Conservation (phyloP, 2,888 invertebrate species). For the Flexamia atlantica region DNA sequence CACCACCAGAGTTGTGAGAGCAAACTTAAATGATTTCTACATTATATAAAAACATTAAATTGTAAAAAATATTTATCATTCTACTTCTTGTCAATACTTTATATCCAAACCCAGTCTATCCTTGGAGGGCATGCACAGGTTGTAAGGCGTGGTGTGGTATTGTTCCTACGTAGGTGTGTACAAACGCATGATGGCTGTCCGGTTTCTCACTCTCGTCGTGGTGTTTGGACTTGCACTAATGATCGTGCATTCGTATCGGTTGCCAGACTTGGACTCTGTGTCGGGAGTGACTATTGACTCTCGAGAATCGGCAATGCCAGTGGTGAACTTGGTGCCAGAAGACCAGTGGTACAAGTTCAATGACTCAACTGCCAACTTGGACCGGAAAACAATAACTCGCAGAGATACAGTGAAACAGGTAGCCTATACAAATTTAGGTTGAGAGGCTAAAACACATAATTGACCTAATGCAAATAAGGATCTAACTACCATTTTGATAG, state of each 20-base stretch:
- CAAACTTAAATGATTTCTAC: no score
- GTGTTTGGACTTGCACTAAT: slow-evolving; percentile 9
- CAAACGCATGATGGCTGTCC: slow-evolving; percentile 46
- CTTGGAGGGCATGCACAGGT: not conserved
- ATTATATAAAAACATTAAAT: no score
- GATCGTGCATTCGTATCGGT: slow-evolving; percentile 30
- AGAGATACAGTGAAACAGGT: slow-evolving; percentile 38
- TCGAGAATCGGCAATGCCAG: not conserved
- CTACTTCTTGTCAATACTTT: no score
- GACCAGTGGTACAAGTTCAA: not conserved
- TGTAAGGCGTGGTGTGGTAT: slow-evolving; percentile 12
- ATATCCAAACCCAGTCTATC: not conserved
- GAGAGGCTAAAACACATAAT: no score
- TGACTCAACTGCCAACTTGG: slow-evolving; percentile 17
- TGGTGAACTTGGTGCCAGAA: not conserved
- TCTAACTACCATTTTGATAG: no score
- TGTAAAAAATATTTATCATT: no score
- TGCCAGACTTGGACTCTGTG: slow-evolving; percentile 9
- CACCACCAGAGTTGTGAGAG: no score
- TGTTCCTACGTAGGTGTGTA: slow-evolving; percentile 16
- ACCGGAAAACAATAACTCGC: slow-evolving; percentile 8
- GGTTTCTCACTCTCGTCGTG: not conserved
- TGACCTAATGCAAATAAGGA: no score
- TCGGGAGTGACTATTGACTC: not conserved
- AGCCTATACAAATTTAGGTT: no score